Evolutionary conservation across 2,797 vertebrate species (phyloP).

Genomic region (Pygocentrus nattereri): DNA sequence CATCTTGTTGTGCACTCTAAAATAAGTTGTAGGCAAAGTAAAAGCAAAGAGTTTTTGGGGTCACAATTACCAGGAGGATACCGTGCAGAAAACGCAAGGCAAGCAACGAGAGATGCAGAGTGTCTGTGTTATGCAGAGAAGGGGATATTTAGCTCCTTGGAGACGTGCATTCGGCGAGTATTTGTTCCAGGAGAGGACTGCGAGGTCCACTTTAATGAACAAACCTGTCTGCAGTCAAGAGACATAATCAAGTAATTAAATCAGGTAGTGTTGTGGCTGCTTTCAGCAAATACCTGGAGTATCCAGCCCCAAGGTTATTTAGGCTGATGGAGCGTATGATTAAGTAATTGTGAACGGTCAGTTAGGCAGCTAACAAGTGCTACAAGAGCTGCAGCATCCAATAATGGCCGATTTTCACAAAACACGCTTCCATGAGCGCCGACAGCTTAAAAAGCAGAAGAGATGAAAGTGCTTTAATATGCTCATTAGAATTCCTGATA

Average conservation of each 20-base stretch:
- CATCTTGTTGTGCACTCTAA: conserved; percentile 26
- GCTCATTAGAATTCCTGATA: conserved; percentile 31
- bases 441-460: conserved; percentile 3
- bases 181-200: conserved; percentile 20
- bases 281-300: conserved; percentile 44
- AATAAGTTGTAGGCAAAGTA: conserved; percentile 33
- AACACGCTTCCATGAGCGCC: not conserved
- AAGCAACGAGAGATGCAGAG: conserved; percentile 22
- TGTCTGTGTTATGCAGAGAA: not conserved
- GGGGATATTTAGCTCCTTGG: conserved; percentile 19
- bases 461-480: conserved; percentile 16
- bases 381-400: not conserved
- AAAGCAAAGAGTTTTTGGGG: conserved; percentile 29
- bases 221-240: conserved; percentile 36
- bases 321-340: not conserved
- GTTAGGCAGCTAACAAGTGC: conserved; percentile 13
- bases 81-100: conserved; percentile 10
- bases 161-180: conserved; percentile 24
- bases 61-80: conserved; percentile 37
- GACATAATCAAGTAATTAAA: conserved; percentile 54
- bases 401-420: conserved; percentile 4
- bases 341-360: conserved; percentile 17
- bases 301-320: conserved; percentile 16
- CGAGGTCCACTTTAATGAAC: conserved; percentile 34
- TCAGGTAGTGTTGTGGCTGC: conserved; percentile 25